Evolutionary conservation across 2,113 vertebrate species (phyloP).

Genomic region (Centropristis striata): DNA sequence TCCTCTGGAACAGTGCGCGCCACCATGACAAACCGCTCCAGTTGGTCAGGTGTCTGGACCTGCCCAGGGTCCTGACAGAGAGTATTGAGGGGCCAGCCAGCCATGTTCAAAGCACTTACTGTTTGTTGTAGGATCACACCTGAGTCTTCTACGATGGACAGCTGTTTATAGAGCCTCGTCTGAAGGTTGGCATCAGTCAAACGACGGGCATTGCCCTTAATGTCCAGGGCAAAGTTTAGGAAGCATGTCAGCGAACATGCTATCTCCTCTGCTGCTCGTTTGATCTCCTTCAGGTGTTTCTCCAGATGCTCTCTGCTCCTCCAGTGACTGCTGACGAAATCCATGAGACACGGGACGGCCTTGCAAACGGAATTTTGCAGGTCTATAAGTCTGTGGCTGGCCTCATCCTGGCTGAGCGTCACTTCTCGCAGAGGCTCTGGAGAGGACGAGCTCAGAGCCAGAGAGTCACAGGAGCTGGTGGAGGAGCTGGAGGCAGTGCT

Average conservation of each 20-base stretch:
- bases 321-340: constrained; percentile 95
- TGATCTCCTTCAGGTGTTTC: constrained; percentile 88
- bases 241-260: constrained; percentile 86
- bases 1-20: constrained; percentile 93
- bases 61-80: constrained; percentile 86
- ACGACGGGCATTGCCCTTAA: constrained; percentile 83
- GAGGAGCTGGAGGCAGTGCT: constrained; percentile 86
- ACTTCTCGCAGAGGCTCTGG: constrained; percentile 83
- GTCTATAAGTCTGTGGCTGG: constrained; percentile 81
- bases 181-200: constrained; percentile 89
- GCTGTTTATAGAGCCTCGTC: constrained; percentile 88
- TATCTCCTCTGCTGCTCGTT: constrained; percentile 82
- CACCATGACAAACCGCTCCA: constrained; percentile 94
- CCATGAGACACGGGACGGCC: constrained; percentile 88
- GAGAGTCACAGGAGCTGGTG: constrained; percentile 85
- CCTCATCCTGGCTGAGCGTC: constrained; percentile 84
- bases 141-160: constrained; percentile 88
- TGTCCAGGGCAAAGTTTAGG: constrained; percentile 86
- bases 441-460: constrained; percentile 77
- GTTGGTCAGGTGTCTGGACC: constrained; percentile 86
- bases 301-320: constrained; percentile 88
- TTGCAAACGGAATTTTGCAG: constrained; percentile 88
- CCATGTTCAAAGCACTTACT: constrained; percentile 82
- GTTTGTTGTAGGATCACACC: constrained; percentile 89
- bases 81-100: constrained; percentile 86